Conservation (phyloP, 2,888 invertebrate species). For the Trachelus iudaicus region DNA sequence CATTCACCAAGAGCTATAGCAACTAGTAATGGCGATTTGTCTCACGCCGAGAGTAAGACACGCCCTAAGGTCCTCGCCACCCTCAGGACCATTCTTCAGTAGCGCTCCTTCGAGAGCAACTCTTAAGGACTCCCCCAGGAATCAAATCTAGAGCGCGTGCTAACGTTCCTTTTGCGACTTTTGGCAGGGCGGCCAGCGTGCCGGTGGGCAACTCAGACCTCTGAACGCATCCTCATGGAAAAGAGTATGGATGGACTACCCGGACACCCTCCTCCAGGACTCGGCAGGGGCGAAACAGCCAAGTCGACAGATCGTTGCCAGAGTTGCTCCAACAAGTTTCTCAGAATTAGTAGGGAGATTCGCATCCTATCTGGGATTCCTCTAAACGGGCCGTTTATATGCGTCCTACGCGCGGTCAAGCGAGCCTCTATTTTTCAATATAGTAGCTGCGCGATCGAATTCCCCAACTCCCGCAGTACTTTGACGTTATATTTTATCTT, state of each 20-base stretch:
- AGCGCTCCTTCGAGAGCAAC: background rate
- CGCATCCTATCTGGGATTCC: slow-evolving; percentile 27
- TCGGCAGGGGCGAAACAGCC: background rate
- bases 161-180: background rate
- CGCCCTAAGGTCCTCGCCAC: slow-evolving; percentile 15
- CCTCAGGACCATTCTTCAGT: background rate
- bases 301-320: background rate
- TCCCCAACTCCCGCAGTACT: background rate
- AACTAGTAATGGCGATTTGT: slow-evolving; percentile 26
- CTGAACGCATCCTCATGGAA: background rate
- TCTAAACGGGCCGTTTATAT: slow-evolving; percentile 62
- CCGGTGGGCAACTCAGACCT: no score
- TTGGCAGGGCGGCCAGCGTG: background rate
- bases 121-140: background rate
- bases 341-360: background rate
- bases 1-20: background rate
- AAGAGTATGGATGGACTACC: background rate
- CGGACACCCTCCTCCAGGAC: background rate
- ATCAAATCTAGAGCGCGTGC: background rate
- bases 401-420: slow-evolving; percentile 58
- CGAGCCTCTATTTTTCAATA: slow-evolving; percentile 61
- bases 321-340: background rate
- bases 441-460: slow-evolving; percentile 36
- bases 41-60: slow-evolving; percentile 17
- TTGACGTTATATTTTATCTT: slow-evolving; percentile 63